Evolutionary conservation across 2,888 invertebrate genomes (phyloP).

Genomic region (Fragum fragum): DNA sequence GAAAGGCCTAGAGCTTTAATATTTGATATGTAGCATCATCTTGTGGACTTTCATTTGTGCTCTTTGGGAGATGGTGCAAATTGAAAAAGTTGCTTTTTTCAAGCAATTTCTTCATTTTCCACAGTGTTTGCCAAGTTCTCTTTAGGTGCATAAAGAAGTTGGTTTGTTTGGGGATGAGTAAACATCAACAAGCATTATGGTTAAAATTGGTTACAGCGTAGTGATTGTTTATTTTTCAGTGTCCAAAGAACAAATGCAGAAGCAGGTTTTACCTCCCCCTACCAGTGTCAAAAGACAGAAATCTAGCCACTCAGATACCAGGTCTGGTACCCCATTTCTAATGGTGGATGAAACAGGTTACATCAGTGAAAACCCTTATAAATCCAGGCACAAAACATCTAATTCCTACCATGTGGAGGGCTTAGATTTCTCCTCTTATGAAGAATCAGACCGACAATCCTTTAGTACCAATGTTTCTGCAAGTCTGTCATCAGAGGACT

Average conservation of each 20-base stretch:
- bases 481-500: background rate
- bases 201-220: too few relatives aligned
- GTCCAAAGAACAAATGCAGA: conserved; percentile 4
- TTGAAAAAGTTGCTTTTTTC: too few relatives aligned
- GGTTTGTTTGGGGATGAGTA: too few relatives aligned
- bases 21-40: too few relatives aligned
- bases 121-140: too few relatives aligned
- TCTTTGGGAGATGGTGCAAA: too few relatives aligned
- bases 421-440: background rate
- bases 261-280: background rate
- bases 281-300: background rate
- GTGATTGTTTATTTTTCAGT: too few relatives aligned
- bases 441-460: background rate
- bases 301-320: background rate
- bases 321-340: conserved; percentile 29
- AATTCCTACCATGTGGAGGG: background rate
- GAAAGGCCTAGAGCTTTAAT: too few relatives aligned
- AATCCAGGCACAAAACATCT: background rate
- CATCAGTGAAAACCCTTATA: conserved; percentile 39
- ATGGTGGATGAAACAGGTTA: conserved; percentile 20
- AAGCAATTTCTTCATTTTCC: too few relatives aligned
- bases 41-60: too few relatives aligned
- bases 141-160: too few relatives aligned
- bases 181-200: too few relatives aligned
- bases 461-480: background rate